These are phyloP conservation scores for Montifringilla adamsi DNA, from an alignment of 2,113 vertebrate genomes.

Conservation along the genomic window DNA sequence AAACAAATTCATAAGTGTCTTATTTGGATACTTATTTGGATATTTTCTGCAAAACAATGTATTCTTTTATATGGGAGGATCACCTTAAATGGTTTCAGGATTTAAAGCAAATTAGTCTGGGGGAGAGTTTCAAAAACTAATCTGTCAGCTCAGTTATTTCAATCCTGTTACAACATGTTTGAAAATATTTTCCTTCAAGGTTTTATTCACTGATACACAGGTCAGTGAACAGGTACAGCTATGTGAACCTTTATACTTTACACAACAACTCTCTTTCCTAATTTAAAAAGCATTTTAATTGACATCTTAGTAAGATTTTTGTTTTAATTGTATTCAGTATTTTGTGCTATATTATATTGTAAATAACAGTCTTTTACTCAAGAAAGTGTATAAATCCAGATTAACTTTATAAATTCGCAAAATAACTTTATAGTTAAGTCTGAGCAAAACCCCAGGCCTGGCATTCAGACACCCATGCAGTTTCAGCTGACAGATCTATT, in stretches of 20 bases:
- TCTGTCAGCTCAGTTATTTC: not conserved
- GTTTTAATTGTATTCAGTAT: not conserved
- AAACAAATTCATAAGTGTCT: not conserved
- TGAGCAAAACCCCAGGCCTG: not conserved
- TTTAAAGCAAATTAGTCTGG: not conserved
- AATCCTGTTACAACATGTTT: not conserved
- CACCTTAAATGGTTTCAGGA: not conserved
- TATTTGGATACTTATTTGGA: not conserved
- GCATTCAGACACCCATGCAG: not conserved
- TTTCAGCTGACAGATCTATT: not conserved
- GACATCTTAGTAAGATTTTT: not conserved
- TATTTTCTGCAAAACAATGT: not conserved
- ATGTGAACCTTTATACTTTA: not conserved
- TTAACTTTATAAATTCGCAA: not conserved
- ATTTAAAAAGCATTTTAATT: not conserved
- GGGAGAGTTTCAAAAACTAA: not conserved
- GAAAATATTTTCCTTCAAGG: not conserved
- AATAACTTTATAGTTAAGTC: not conserved
- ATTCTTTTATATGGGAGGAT: not conserved
- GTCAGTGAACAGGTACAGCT: not conserved
- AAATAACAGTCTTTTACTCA: not conserved
- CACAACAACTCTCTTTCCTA: not conserved
- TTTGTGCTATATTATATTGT: not conserved
- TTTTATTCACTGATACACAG: not conserved
- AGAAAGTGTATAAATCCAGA: not conserved